phyloP scores from a whole-genome alignment of 2,888 invertebrate species.

The Andrena trimmerana region DNA sequence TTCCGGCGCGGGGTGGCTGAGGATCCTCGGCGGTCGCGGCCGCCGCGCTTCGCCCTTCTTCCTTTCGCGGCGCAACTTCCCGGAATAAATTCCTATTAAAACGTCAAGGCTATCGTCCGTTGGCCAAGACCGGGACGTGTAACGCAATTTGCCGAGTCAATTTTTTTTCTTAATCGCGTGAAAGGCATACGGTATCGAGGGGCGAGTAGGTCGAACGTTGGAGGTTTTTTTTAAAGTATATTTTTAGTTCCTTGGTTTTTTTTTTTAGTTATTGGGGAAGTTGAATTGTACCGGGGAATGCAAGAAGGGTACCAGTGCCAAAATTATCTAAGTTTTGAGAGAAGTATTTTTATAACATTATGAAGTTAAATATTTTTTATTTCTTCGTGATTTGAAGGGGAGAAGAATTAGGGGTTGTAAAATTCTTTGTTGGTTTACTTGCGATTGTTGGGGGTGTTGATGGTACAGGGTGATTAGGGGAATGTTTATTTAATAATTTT shows the following conservation, averaged over 20 bases:
- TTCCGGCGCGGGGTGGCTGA: not conserved
- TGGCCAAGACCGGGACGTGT: not conserved
- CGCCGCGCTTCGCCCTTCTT: not conserved
- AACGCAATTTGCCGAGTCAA: conserved; percentile 39
- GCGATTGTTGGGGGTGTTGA: not conserved
- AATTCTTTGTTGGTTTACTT: no score
- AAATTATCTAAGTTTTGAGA: no score
- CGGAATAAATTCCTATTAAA: conserved; percentile 23
- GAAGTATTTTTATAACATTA: no score
- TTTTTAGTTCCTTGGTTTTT: no score
- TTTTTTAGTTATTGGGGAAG: no score
- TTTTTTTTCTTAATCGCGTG: conserved; percentile 9
- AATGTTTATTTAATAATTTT: not conserved
- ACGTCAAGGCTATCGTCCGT: not conserved
- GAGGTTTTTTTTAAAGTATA: no score
- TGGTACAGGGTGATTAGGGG: no score
- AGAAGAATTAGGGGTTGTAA: no score
- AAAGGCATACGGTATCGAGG: conserved; percentile 17
- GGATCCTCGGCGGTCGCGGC: conserved; percentile 2
- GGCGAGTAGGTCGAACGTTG: not conserved
- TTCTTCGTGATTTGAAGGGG: no score
- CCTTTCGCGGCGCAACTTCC: not conserved
- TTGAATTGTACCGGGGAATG: no score
- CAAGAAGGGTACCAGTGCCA: no score
- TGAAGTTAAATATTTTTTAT: no score